Base-by-base conservation (phyloP, 2,113 vertebrate genomes). In the Boleophthalmus pectinirostris region DNA sequence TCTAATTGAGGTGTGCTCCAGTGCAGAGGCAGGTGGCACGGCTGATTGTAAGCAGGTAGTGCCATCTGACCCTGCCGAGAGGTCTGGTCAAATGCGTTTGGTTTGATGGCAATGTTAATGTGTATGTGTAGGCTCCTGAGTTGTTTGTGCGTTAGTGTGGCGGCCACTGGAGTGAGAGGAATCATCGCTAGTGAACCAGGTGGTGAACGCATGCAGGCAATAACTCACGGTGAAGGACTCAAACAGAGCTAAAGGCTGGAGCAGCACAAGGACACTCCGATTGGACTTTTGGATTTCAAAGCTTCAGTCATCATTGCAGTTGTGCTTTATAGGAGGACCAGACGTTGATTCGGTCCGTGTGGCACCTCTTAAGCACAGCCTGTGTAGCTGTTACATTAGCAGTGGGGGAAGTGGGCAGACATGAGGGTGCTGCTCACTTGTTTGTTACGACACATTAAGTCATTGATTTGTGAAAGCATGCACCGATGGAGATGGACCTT, bases 361-460 rank as follows among this genome's bases (percentile, higher is more conserved):
- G 1, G 45, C 68, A 66, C 72, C 68, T 77, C 0, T 33, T 61
- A 74, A 63, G 53, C 33, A 0, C 33, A 66, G 35, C 38, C 58
- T 15, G 13, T 61, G 58, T 43, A 24, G 68, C 35, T 64, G 66
- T 43, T 68, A 47, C 64, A 45, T 72, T 73, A 70, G 84, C 73
- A 57, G 82, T 18, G 35, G 71, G 74, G 75, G 53, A 68, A 72
- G 61, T 71, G 82, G 82, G 64, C 74, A 35, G 47, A 68, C 64
- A 72, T 63, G 78, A 79, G 81, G 84, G 85, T 79, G 77, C 80
- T 89, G 91, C 89, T 92, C 91, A 88, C 88, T 92, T 90, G 88
- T 94, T 93, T 93, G 91, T 92, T 92, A 88, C 86, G 56, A 89
- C 88, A 91, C 90, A 91, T 93, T 92, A 92, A 91, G 86, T 90